Base-by-base conservation (phyloP, 2,797 vertebrate genomes). In the Sphenopsis melanotis region DNA sequence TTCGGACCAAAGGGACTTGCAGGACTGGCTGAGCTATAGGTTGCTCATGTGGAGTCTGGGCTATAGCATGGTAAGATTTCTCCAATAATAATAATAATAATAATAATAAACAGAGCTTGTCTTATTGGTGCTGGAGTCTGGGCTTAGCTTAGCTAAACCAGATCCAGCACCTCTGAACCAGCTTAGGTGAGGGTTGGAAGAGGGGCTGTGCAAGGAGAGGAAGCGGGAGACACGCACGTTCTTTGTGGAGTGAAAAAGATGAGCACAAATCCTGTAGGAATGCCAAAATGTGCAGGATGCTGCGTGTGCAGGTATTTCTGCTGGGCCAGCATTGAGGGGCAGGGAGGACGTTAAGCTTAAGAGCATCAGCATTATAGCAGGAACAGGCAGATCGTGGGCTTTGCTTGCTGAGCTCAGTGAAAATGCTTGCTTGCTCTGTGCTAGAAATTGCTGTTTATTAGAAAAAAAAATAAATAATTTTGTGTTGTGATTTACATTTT, bases 381-480 rank as follows among this genome's bases (percentile, higher is more conserved):
- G 83, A 93, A 93, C 79, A 83, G 53, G 93, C 94, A 92, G 91
- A 83, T 89, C 29, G 30, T 44, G 77, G 59, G 86, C 90, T 96
- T 61, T 65, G 91, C 85, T 91, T 89, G 91, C 94, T 95, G 94
- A 97, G 90, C 89, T 94, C 80, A 95, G 89, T 69, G 63, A 97
- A 97, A 96, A 95, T 8, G 16, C 84, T 92, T 24, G 22, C 81
- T 94, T 49, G 42, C 70, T 91, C 65, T 6, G 1, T 63, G 77
- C 70, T 91, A 95, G 95, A 96, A 97, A 96, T 24, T 84, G 87
- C 83, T 91, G 77, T 96, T 97, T 97, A 97, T 94, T 97, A 96
- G 92, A 72, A 96, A 96, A 95, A 91, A 91, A 81, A 74, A 96
- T 94, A 96, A 95, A 94, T 93, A 61, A 95, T 83, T 86, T 88